Base-by-base conservation (phyloP, 2,888 invertebrate genomes). In the Athetis lepigone region DNA sequence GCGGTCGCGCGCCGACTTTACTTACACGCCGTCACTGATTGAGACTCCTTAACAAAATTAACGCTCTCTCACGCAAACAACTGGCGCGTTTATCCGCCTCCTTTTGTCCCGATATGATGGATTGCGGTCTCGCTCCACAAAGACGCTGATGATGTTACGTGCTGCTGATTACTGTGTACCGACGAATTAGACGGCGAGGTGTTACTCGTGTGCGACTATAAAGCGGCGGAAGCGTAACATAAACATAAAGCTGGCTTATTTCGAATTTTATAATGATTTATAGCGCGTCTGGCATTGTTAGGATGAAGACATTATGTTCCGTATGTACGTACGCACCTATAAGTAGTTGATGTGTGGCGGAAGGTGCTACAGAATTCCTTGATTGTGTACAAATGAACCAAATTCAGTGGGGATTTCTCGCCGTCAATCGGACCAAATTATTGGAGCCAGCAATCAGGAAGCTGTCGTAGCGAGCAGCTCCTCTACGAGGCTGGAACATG, bases 1-100 rank as follows among this genome's bases (percentile, higher is more conserved):
- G 87, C 90, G 89, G 88, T 89, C 88, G 88, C 86, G 88, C 85
- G 87, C 83, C 89, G 88, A 90, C 91, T 91, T 90, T 87, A 87
- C 90, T 89, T 88, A 89, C 88, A 89, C 90, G 90, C 87, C 88
- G 90, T 89, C 87, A 86, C 90, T 92, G 92, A 93, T 94, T 94
- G 92, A 92, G 93, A 92, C 92, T 92, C 92, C 93, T 92, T 94
- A 93, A 95, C 92, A 89, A 92, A 93, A 94, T 94, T 95, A 93
- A 89, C 93, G 90, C 88, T 88, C 88, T 90, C 89, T 88, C 92
- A 91, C 91, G 91, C 93, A 92, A 92, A 92, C 93, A 93, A 87
- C 85, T 85, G 85, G 75, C 87, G 85, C 86, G 87, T 88, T 91
- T 90, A 89, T 90, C 88, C 87, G 83, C 84, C 88, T 87, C 87